Evolutionary conservation across 2,113 vertebrate genomes (phyloP).

Genomic region (Nycticebus coucang): DNA sequence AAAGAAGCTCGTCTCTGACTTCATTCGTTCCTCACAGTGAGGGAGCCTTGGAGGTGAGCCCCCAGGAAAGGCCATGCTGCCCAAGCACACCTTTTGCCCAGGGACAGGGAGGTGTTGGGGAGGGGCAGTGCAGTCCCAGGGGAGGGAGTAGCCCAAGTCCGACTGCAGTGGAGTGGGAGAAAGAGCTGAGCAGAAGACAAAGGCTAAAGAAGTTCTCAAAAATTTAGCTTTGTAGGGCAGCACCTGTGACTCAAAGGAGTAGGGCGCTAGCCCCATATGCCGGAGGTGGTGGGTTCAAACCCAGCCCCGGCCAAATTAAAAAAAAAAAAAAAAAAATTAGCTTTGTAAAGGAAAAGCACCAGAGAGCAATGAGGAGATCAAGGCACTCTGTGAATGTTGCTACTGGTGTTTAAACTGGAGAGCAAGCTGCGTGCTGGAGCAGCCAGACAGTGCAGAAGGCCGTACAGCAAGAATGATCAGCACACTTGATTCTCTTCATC

Average conservation of each 20-base stretch:
- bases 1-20: background rate
- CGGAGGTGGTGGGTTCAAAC: no score
- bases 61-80: background rate
- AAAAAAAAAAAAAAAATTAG: background rate
- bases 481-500: background rate
- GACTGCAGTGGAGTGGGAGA: background rate
- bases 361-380: background rate
- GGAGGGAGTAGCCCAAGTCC: background rate
- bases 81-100: no score
- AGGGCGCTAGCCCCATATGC: no score
- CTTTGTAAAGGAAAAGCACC: background rate
- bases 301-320: no score
- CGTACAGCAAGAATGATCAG: no score
- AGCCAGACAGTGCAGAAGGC: background rate
- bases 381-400: background rate
- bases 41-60: background rate
- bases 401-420: background rate
- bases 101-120: background rate
- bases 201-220: background rate
- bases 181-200: background rate
- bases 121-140: background rate
- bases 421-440: background rate
- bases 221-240: background rate
- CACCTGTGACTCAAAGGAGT: no score
- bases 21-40: background rate